Conservation (phyloP, 2,113 vertebrate species). For the Hyperoodon ampullatus region DNA sequence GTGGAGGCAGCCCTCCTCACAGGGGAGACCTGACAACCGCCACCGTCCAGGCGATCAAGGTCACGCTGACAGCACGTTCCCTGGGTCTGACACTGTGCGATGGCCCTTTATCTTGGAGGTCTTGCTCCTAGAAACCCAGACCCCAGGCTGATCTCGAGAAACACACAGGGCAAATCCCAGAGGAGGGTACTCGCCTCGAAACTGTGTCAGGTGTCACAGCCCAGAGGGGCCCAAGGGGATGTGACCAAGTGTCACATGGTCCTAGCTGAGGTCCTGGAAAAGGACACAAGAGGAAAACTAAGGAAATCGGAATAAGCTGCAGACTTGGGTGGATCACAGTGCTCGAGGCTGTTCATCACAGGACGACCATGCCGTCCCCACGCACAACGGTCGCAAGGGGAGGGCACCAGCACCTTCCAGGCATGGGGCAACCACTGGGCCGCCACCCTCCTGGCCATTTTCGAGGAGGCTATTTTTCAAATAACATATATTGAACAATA, state of each 20-base stretch:
- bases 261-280: neutral
- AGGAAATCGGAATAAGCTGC: neutral
- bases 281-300: neutral
- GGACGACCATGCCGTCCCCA: no score
- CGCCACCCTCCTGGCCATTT: neutral
- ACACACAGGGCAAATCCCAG: neutral
- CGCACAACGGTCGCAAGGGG: no score
- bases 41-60: neutral
- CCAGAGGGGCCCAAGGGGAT: neutral
- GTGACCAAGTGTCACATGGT: neutral
- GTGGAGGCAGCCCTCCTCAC: neutral
- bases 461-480: neutral
- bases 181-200: neutral
- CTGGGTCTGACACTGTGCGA: neutral
- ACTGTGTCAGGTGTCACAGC: neutral
- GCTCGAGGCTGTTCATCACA: accelerated
- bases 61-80: neutral
- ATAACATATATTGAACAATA: neutral
- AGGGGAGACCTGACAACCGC: neutral
- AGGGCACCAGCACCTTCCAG: neutral
- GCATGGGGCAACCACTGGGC: neutral
- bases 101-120: neutral
- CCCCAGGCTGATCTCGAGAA: neutral
- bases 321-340: neutral
- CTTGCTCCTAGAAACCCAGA: neutral